Percentiles rank a stretch among this genome's conserved stretches.
Conservation (phyloP, 2,888 invertebrate genomes). For the Lepidocyrtoides sp. region DNA sequence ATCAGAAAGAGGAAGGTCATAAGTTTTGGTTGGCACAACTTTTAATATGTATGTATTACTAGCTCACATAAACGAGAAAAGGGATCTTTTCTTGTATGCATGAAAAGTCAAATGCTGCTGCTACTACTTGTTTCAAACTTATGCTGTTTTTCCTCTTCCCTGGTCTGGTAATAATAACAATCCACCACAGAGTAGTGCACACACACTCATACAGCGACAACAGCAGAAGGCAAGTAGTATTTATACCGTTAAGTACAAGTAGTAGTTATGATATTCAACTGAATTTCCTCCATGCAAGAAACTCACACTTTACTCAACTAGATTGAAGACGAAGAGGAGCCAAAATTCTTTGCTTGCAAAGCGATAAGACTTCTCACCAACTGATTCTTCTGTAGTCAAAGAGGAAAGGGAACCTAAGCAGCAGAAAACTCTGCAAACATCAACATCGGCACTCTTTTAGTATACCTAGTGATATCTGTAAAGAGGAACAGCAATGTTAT, state of each 20-base stretch:
- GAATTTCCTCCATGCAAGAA: conserved; percentile 54
- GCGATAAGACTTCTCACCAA: conserved; percentile 62
- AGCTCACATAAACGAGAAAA: not conserved
- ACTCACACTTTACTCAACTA: not conserved
- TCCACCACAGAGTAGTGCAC: conserved; percentile 8
- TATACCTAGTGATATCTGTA: conserved; percentile 55
- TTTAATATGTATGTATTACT: no score
- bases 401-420: not conserved
- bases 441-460: not conserved
- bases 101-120: conserved; percentile 61
- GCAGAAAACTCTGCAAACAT: conserved; percentile 38
- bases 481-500: conserved; percentile 47
- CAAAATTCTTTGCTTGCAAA: conserved; percentile 60
- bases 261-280: conserved; percentile 40
- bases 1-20: no score
- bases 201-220: no score
- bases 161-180: conserved; percentile 30
- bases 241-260: not conserved
- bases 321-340: conserved; percentile 62
- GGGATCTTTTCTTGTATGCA: conserved; percentile 8
- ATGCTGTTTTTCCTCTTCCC: not conserved
- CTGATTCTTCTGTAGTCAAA: conserved; percentile 48
- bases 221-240: not conserved
- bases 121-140: conserved; percentile 12
- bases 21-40: no score